Evolutionary conservation across 1,140 invertebrate genomes (phyloP).

Genomic region (Ridgeia piscesae): DNA sequence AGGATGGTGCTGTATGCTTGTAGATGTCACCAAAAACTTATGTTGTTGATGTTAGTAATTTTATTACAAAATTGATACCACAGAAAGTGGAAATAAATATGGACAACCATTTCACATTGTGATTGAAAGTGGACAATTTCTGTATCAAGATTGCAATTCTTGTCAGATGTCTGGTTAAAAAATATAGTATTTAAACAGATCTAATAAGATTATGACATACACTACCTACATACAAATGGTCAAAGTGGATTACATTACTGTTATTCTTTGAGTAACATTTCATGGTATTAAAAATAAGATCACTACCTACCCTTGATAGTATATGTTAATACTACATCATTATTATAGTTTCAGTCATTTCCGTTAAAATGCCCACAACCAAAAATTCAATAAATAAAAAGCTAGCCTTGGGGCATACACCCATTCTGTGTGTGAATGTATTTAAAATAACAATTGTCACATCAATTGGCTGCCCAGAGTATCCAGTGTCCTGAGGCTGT

Average conservation of each 20-base stretch:
- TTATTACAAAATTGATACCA: not conserved
- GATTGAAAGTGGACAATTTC: not conserved
- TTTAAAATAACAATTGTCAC: not conserved
- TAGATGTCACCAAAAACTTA: not conserved
- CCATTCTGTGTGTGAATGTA: not conserved
- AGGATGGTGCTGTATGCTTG: not conserved
- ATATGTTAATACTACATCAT: not conserved
- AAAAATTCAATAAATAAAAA: not conserved
- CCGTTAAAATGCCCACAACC: not conserved
- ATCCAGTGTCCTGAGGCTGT: not conserved
- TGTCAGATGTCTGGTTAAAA: not conserved
- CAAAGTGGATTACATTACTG: too few species aligned
- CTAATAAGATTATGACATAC: too few species aligned
- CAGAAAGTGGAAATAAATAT: not conserved
- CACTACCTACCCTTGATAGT: too few species aligned
- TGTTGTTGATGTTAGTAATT: not conserved
- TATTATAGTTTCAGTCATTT: not conserved
- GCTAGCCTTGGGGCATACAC: not conserved
- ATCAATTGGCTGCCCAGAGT: not conserved
- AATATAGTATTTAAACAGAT: too few species aligned
- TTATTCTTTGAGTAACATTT: too few species aligned
- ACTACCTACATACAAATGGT: too few species aligned
- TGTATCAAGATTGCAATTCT: not conserved
- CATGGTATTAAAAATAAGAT: too few species aligned
- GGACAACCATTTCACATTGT: not conserved